Base-by-base conservation (phyloP, 2,888 invertebrate species). In the Chelonus formosanus region DNA sequence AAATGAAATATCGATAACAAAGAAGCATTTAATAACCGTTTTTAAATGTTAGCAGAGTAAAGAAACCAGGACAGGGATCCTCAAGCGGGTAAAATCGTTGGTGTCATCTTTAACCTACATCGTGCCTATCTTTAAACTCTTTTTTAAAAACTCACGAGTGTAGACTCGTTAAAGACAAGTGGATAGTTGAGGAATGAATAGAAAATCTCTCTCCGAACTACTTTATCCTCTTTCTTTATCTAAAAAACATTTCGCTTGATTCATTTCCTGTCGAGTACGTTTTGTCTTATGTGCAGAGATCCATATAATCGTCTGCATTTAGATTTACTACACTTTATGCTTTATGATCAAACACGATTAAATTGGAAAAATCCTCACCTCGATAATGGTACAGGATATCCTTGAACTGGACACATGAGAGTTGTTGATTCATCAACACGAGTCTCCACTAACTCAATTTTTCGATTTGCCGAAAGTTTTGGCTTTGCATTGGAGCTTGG, bases 341-440 rank as follows among this genome's bases (percentile, higher is more conserved):
- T 40, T 6, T 7, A 50, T 36, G 60, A 63, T 67, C 58, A 64
- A 61, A 66, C 40, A 31, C 56, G 68, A 60, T 60, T 20, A 62
- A 68, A 56, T 32, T 55, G 69, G 57, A 52, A 34, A 68, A 60
- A 62, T 20, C 78, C 78, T 79, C 82, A 88, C 87, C 87, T 86
- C 85, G 85, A 87, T 62, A 84, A 66, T 8, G 88, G 88, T 44
- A 86, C 84, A 7, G 87, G 88, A 77, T 83, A 87, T 8, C 86
- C 90, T 85, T 90, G 89, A 47, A 89, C 89, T 65, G 88, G 88
- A 78, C 90, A 90, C 70, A 90, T 85, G 76, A 89, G 79, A 80
- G 86, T 88, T 8, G 67, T 60, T 53, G 71, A 66, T 57, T 61
- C 68, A 40, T 53, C 67, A 47, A 70, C 65, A 35, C 66, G 73